Base-by-base conservation (phyloP, 2,888 invertebrate genomes). In the Lithophane ornitopus region DNA sequence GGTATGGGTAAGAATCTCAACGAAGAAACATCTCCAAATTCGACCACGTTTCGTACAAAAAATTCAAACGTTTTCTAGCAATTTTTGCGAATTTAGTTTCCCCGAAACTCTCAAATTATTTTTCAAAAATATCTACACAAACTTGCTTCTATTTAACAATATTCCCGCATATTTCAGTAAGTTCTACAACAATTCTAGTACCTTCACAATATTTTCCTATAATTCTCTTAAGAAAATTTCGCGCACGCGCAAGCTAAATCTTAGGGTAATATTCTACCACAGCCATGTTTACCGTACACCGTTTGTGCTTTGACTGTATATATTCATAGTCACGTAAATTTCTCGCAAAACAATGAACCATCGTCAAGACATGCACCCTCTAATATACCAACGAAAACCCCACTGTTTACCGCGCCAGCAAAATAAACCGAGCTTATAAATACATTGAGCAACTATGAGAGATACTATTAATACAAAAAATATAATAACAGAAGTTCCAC, bases 401-500 rank as follows among this genome's bases (percentile, higher is more conserved):
- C 49, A 73, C 39, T 86, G 80, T 86, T 86, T 86, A 76, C 82
- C 56, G 12, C 54, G 12, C 58, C 28, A 58, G 74, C 74, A 87
- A 82, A 85, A 82, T 77, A 86, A 82, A 82, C 80, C 70, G 11
- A 71, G 76, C 85, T 87, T 85, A 75, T 78, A 80, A 86, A 76
- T 86, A 86, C 82, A 87, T 69, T 76, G 76, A 75, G 59, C 62
- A 80, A 76, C 70, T 79, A 70, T 65, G 71, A 39, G 68, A 74
- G 59, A 77, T 82, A 68, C 66, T 80, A 63, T 66, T 74, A 14
- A 26, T 6, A 52, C 19, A 14, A 39, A 66, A 49, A 28, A 11
- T 52, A 28, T 46, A 28, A 1, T 1, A 22, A 19, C 80, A 84
- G 80, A 84, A 82, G 84, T 14, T 81, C 14, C 28, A 59, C 16